These are phyloP conservation scores for Poecile montanus DNA, from an alignment of 2,797 vertebrate genomes.

Conservation along the genomic window DNA sequence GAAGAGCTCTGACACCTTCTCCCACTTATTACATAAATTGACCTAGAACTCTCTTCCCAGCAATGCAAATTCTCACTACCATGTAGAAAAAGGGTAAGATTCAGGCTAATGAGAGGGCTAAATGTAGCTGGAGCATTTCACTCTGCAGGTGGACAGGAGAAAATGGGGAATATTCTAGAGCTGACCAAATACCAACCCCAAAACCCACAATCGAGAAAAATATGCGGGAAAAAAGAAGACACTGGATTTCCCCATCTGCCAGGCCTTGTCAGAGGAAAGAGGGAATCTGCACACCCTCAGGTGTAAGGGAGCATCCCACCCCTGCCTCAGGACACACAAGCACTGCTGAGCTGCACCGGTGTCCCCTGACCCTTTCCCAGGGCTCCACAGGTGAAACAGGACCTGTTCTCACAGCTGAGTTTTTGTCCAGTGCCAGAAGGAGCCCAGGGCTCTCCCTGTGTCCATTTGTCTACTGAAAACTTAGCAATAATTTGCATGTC, in stretches of 20 bases:
- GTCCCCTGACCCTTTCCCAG: background rate
- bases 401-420: background rate
- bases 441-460: background rate
- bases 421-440: too few relatives aligned
- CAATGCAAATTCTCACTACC: background rate
- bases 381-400: too few relatives aligned
- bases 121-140: background rate
- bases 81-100: background rate
- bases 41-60: background rate
- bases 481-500: background rate
- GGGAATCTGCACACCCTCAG: accelerated
- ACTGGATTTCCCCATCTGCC: background rate
- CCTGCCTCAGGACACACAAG: accelerated
- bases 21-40: background rate
- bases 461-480: background rate
- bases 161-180: background rate
- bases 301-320: background rate
- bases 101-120: background rate
- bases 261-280: background rate
- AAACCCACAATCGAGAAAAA: background rate
- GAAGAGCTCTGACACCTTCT: background rate
- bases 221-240: accelerated
- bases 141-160: background rate
- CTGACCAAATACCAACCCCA: background rate
- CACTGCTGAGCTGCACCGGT: accelerated